Conservation (phyloP, 2,113 vertebrate genomes). For the Vombatus ursinus region DNA sequence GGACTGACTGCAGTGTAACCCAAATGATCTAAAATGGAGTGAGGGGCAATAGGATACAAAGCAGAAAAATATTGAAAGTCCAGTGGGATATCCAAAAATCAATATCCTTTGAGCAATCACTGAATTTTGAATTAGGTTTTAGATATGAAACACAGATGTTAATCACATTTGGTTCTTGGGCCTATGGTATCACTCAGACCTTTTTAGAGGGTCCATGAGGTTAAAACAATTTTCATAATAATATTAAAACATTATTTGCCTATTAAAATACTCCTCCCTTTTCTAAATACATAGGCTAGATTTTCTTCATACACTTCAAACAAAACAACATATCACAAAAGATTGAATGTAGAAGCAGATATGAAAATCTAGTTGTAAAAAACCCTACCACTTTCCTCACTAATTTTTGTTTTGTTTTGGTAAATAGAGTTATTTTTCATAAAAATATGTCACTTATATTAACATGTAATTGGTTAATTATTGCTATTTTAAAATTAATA, state of each 20-base stretch:
- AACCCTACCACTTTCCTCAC: neutral
- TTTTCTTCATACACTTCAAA: neutral
- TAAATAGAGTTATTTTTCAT: neutral
- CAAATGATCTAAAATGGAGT: neutral
- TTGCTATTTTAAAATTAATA: neutral
- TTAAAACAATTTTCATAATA: neutral
- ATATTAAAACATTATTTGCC: neutral
- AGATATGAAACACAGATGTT: neutral
- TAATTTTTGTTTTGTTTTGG: neutral
- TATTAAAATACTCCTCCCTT: neutral
- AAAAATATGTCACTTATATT: neutral
- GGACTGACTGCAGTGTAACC: neutral
- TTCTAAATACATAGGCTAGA: neutral
- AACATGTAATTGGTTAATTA: neutral
- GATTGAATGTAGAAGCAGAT: neutral
- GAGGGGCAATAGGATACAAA: neutral
- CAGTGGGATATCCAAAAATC: neutral
- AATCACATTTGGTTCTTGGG: neutral
- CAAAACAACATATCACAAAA: neutral
- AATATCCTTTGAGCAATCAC: neutral
- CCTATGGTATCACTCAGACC: neutral
- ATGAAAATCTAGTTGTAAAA: neutral
- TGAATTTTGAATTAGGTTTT: conserved; percentile 1
- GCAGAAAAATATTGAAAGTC: neutral
- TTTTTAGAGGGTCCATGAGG: neutral